Base-by-base conservation (phyloP, 2,888 invertebrate species). In the Ephialtes manifestator region DNA sequence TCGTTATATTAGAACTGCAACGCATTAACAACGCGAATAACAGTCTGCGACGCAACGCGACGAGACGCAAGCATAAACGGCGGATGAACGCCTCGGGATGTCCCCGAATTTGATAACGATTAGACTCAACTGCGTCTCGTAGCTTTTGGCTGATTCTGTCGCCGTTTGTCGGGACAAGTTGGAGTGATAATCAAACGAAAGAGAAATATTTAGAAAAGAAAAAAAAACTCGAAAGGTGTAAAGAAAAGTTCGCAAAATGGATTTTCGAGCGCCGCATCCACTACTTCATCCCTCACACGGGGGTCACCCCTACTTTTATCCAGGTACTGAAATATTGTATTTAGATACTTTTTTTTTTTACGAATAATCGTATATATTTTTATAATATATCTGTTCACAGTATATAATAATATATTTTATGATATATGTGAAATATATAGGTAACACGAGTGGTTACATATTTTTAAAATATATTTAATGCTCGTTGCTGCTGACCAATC, bases 211-310 rank as follows among this genome's bases (percentile, higher is more conserved):
- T 28, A 15, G 53, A 0, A 18, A 35, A n/a, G 24, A n/a, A 15
- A 70, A 0, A 18, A 35, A n/a, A 46, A n/a, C 70, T 7, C 20
- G 15, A 28, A 31, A 31, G 48, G 35, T 51, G 35, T 35, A 1
- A 18, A 24, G 65, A 46, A 75, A 68, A 58, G 48, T 43, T 39
- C 65, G 53, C 84, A 90, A 87, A 89, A 94, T 93, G 93, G 93
- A 93, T 91, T 94, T 93, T 92, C 94, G 93, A 83, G 93, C 93
- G 83, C 93, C 93, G 43, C 93, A 93, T 90, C 93, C 93, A 80
- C 91, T 91, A 81, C 92, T 93, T 86, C 93, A 93, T 87, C 92
- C 93, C 55, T 90, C 93, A 84, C 93, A 93, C 86, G 91, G 90
- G 68, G 92, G 92, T 85, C 93, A 93, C 82, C 93, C 93, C 20